A percentile compares a stretch with the other conserved stretches of the same genome.
Evolutionary conservation across 2,113 vertebrate species (phyloP).

Genomic region (Tor tambroides): DNA sequence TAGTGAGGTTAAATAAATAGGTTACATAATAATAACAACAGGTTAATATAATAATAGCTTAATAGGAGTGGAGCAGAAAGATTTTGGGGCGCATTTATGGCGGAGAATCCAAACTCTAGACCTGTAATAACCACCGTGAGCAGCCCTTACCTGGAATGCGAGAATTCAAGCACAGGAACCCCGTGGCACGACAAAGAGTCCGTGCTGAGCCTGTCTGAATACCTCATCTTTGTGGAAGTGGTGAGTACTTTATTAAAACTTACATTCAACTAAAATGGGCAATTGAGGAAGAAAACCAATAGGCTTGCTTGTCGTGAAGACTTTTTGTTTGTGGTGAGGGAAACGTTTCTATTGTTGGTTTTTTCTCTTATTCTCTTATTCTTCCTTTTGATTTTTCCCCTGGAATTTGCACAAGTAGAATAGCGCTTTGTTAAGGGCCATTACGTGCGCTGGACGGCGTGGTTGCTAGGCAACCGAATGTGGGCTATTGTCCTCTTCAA

Average conservation of each 20-base stretch:
- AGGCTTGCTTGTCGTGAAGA: not conserved
- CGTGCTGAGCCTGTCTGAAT: constrained; percentile 1
- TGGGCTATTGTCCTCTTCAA: not conserved
- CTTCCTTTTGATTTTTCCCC: not conserved
- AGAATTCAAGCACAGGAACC: not conserved
- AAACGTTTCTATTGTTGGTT: not conserved
- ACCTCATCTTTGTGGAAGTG: constrained; percentile 47
- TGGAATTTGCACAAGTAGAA: constrained; percentile 42
- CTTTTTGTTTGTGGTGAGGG: not conserved
- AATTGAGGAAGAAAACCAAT: not conserved
- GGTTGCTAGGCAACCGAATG: constrained; percentile 31
- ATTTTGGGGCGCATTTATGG: constrained; percentile 20
- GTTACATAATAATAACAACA: not conserved
- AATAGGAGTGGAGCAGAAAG: not conserved
- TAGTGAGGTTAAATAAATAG: not conserved
- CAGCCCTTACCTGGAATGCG: constrained; percentile 15
- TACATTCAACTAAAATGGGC: not conserved
- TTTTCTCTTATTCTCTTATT: constrained; percentile 13
- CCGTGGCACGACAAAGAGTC: constrained; percentile 42
- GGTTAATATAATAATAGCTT: not conserved
- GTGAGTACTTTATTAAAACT: constrained; percentile 37
- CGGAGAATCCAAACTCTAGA: constrained; percentile 25
- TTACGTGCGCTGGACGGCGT: not conserved
- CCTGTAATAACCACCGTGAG: constrained; percentile 40
- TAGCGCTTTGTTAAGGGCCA: constrained; percentile 33